phyloP scores from a whole-genome alignment of 2,113 vertebrate species.

The Varanus salvator region DNA sequence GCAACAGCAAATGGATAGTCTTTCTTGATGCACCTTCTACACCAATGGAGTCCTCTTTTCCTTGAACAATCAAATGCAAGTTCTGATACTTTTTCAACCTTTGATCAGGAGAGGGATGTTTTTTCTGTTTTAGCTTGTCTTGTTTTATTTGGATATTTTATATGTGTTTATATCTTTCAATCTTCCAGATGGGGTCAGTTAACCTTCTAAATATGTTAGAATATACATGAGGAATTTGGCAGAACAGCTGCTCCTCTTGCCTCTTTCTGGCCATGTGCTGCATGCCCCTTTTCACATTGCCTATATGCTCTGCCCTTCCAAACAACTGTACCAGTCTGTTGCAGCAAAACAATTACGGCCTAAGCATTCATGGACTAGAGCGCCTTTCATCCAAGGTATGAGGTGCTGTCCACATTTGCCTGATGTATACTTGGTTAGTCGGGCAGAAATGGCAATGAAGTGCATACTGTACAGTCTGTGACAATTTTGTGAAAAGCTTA shows the following conservation, averaged over 20 bases:
- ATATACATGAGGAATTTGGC: background rate
- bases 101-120: background rate
- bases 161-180: slow-evolving; percentile 13
- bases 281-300: background rate
- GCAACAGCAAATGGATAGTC: background rate
- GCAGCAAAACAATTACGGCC: background rate
- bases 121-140: slow-evolving; percentile 2
- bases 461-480: background rate
- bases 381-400: background rate
- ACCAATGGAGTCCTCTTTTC: no score
- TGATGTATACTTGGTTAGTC: background rate
- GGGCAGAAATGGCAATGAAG: background rate
- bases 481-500: background rate
- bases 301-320: background rate
- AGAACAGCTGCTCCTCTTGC: background rate
- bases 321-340: background rate
- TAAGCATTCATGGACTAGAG: background rate
- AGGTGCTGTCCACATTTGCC: background rate
- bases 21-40: background rate
- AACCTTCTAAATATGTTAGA: background rate
- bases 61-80: background rate
- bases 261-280: background rate
- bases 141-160: slow-evolving; percentile 14
- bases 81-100: background rate
- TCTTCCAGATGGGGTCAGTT: background rate